A percentile compares a stretch with the other conserved stretches of the same genome.
Conservation (phyloP, 2,888 invertebrate genomes). For the Ernsta delagoae region DNA sequence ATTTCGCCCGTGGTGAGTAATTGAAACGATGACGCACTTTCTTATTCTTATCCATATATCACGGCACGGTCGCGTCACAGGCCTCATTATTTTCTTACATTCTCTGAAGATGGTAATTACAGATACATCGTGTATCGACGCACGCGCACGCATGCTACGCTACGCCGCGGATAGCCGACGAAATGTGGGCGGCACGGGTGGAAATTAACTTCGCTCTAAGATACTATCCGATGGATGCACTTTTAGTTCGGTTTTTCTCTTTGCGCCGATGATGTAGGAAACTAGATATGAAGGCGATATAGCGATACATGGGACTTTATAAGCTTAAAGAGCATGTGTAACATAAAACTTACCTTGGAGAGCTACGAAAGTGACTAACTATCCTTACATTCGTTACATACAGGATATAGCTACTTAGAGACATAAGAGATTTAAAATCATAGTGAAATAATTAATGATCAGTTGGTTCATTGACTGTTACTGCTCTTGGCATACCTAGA, state of each 20-base stretch:
- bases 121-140: constrained; percentile 58
- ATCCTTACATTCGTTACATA: too few species aligned
- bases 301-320: constrained; percentile 20
- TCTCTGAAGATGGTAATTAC: constrained; percentile 65
- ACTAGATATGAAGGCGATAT: constrained; percentile 27
- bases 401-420: too few species aligned
- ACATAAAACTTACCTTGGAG: too few species aligned
- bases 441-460: too few species aligned
- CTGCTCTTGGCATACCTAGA: too few species aligned
- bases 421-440: too few species aligned
- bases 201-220: constrained; percentile 54
- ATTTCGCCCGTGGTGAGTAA: constrained; percentile 21
- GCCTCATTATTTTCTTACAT: constrained; percentile 45
- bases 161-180: constrained; percentile 48
- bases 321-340: constrained; percentile 11
- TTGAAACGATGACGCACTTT: constrained; percentile 29
- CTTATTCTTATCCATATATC: constrained; percentile 39
- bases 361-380: too few species aligned
- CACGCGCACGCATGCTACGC: constrained; percentile 47
- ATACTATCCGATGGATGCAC: constrained; percentile 48
- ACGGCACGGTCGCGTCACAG: constrained; percentile 38
- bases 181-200: constrained; percentile 61
- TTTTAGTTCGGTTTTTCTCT: constrained; percentile 26
- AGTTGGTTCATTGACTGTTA: too few species aligned
- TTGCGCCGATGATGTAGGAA: constrained; percentile 28